Evolutionary conservation across 2,113 vertebrate genomes (phyloP).

Genomic region (Platichthys stellatus): DNA sequence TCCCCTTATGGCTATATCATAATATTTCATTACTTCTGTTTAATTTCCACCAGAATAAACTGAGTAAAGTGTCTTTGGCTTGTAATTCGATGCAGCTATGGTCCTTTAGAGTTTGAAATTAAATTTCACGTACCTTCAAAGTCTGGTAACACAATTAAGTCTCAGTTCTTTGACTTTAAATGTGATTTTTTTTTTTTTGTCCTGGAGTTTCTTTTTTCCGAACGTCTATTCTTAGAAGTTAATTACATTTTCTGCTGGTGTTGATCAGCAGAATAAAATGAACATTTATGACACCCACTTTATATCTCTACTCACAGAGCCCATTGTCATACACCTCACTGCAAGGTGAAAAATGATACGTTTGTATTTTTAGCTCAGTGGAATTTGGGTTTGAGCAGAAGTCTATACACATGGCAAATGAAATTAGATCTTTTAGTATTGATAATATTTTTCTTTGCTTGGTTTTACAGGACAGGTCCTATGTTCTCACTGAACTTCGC

Average conservation of each 20-base stretch:
- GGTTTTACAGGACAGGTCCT: conserved; percentile 13
- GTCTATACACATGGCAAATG: background rate
- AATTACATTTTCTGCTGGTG: conserved; percentile 74
- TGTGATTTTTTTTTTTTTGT: conserved; percentile 57
- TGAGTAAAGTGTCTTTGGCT: conserved; percentile 42
- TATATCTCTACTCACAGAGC: conserved; percentile 48
- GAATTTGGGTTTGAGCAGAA: conserved; percentile 22
- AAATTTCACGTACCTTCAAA: conserved; percentile 76
- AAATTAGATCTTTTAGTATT: background rate
- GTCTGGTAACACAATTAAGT: conserved; percentile 72
- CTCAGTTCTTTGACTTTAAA: conserved; percentile 72
- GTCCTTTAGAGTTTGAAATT: conserved; percentile 72
- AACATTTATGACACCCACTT: conserved; percentile 51
- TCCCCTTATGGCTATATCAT: conserved; percentile 61
- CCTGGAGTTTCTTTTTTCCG: conserved; percentile 57
- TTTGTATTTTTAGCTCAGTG: conserved; percentile 37
- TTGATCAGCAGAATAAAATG: conserved; percentile 60
- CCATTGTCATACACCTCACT: conserved; percentile 40
- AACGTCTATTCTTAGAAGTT: conserved; percentile 71
- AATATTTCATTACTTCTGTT: conserved; percentile 71
- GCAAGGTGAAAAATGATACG: conserved; percentile 46
- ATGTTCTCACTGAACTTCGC: background rate
- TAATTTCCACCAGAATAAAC: conserved; percentile 67
- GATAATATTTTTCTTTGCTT: conserved; percentile 5
- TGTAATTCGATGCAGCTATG: conserved; percentile 71